Evolutionary conservation across 1,140 invertebrate genomes (phyloP), one percentile per base, ranked within the genome.

Genomic region (Lethocerus indicus): DNA sequence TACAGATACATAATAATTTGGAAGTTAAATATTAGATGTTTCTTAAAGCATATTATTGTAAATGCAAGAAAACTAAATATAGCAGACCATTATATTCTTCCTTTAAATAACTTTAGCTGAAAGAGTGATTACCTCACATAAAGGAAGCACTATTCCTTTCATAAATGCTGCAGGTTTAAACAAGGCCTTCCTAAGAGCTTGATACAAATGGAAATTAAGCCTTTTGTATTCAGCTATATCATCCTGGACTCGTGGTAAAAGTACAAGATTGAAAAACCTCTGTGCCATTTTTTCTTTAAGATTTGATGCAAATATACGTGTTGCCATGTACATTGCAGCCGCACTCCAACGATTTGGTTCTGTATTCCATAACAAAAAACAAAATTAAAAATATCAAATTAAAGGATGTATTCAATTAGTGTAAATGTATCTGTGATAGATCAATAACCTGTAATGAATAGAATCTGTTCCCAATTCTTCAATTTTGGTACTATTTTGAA

Each of bases 111-210:
- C n/a, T 32, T 20, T 45, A 26, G 27, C n/a, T 2, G 12, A 35
- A 47, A 24, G 4, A 50, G n/a, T 20, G 29, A 60, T 59, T 65
- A 79, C 81, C 66, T 92, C 85, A 59, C 92, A 80, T 14, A 97
- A 66, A 2, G 93, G 92, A 29, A 97, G 59, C 25, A 97, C 66
- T 57, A 97, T 82, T 57, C 94, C 95, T 69, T 98, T 98, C 83
- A 97, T 97, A 60, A 99, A 99, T n/a, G 86, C 94, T 42, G 83
- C 90, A 37, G 95, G 93, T 63, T 98, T 98, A 64, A 88, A 98
- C 0, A 98, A 66, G 9, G 94, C 75, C 68, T 97, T 97, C 50
- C 81, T 76, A 14, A 98, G 59, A 5, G 94, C 91, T 72, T 90
- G 85, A 65, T 95, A 98, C 7, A 98, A 68, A 69, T 98, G 94